Evolutionary conservation across 2,113 vertebrate species (phyloP), one percentile per base, ranked within the genome.

Genomic region (Bubo bubo): DNA sequence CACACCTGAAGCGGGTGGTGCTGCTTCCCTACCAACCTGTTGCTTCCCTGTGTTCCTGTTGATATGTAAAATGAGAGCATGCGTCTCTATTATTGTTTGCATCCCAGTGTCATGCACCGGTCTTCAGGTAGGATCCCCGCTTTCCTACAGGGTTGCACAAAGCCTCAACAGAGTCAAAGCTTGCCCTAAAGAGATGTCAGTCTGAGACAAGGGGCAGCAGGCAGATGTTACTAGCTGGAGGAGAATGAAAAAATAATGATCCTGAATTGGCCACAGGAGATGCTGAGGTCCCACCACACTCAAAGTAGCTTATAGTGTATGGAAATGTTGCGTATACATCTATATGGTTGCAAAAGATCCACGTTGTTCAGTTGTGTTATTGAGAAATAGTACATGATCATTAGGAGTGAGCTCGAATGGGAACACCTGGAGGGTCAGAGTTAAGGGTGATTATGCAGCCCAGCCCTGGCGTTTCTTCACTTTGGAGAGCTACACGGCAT

Each of bases 391-490:
- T 18, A 45, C 23, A 22, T 0, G 15, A 45, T 86, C 66, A 4
- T 58, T 63, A 45, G 34, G 59, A 45, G 41, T 5, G 39, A 90
- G n/a, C 50, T 76, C 20, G 39, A 90, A 81, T 80, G 88, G 93
- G 83, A 96, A 96, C 73, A 93, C 91, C 92, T 81, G 79, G 68
- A 96, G 93, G 73, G 73, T 85, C 80, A 72, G 91, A 91, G 79
- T 95, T 92, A 76, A 75, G 79, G 43, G 15, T 81, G 86, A 93
- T 95, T 89, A 95, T 56, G 32, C 73, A 95, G 73, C 86, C 95
- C 93, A 95, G 49, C 90, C 91, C 94, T 68, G 60, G 67, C 2
- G 14, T 87, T 92, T 79, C 86, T 71, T 95, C 62, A 60, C 80
- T 94, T 56, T 53, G 68, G 67, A 91, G 70, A 95, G 64, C 82